phyloP scores from a whole-genome alignment of 2,797 vertebrate species.

The Anniella stebbinsi region DNA sequence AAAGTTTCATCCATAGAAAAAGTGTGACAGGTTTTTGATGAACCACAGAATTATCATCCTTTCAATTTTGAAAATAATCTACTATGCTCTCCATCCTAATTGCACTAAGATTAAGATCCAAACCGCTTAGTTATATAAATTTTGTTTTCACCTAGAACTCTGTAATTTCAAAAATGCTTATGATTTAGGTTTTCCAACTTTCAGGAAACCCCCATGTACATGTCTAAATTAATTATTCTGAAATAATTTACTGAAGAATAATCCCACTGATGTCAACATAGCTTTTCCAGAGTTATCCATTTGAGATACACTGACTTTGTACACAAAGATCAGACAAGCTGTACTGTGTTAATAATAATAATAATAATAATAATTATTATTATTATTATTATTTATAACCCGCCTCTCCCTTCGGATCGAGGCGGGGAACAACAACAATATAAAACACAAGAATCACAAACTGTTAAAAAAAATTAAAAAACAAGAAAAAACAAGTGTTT shows the following conservation, averaged over 20 bases:
- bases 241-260: neutral
- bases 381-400: too few species aligned
- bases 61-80: slow-evolving; percentile 1
- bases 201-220: neutral
- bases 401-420: too few species aligned
- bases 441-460: too few species aligned
- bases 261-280: neutral
- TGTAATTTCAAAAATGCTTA: neutral
- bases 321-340: neutral
- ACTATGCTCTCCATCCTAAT: neutral
- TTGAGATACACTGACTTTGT: neutral
- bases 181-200: neutral
- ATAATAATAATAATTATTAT: too few species aligned
- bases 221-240: neutral
- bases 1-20: neutral
- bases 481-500: too few species aligned
- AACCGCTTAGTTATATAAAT: neutral
- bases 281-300: neutral
- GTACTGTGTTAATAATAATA: neutral
- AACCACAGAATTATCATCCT: neutral
- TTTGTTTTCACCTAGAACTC: neutral
- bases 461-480: too few species aligned
- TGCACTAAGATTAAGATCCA: neutral
- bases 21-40: neutral
- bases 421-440: too few species aligned